Base-by-base conservation (phyloP, 2,797 vertebrate genomes). In the Schizopygopsis malacanthus region DNA sequence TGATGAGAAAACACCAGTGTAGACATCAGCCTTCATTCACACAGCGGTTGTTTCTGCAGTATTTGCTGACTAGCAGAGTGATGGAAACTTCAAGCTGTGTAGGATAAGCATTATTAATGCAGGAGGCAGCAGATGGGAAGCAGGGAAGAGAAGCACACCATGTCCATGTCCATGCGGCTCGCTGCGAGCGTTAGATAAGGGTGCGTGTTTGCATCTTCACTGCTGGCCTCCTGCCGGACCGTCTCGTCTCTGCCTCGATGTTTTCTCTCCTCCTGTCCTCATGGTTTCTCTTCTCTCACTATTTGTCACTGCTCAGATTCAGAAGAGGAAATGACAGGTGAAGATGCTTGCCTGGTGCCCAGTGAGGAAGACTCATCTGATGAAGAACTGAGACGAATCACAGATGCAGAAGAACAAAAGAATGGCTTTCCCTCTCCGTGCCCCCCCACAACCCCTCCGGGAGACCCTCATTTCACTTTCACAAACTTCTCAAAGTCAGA, bases 321-420 rank as follows among this genome's bases (percentile, higher is more conserved):
- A 45, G 91, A 78, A 22, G 91, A 91, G 41, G 93, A 94, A 67
- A 90, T 92, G 86, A 93, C 91, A 82, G 89, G 84, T 45, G 91
- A 92, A 77, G 92, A 92, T 85, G 84, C 91, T 52, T 88, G 45
- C 43, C 83, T 91, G 87, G 69, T 86, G 72, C 63, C 84, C 70
- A 70, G 61, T 28, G 91, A 92, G 81, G 90, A 90, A 52, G 91
- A 91, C 88, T 92, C 90, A 37, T 92, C 92, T 43, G 91, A 92
- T 2, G 93, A 93, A 78, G 93, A 94, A 67, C 54, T 88, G 47
- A 88, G 82, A 67, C 86, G 72, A 39, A 78, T 85, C 12, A 59
- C 67, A 70, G 4, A 2, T 87, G 87, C 82, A 87, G 76, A 81
- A 37, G 87, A 86, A n/a, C 71, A 37, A 52, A 83, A 67, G 65